phyloP scores from a whole-genome alignment of 2,888 invertebrate genomes.

The Thera obeliscata region DNA sequence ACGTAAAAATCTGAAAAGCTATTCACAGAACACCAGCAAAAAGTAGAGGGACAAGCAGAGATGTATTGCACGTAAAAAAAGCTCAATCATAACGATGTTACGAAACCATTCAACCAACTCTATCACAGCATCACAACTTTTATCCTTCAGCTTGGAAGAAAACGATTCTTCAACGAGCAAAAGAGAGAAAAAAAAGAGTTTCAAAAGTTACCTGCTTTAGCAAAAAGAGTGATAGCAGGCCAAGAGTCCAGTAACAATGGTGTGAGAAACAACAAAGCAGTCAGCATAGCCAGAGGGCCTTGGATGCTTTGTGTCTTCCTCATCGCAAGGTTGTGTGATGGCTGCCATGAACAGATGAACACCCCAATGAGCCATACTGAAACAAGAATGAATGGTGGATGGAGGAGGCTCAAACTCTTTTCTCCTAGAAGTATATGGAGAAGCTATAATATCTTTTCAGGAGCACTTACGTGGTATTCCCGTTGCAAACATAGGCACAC shows the following conservation, averaged over 20 bases:
- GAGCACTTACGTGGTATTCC: conserved; percentile 68
- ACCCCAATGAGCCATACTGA: conserved; percentile 80
- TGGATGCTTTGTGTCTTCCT: conserved; percentile 64
- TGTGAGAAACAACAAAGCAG: conserved; percentile 81
- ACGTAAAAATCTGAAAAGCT: background rate
- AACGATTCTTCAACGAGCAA: too few relatives aligned
- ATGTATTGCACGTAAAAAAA: too few relatives aligned
- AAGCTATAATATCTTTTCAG: background rate
- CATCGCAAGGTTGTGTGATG: conserved; percentile 73
- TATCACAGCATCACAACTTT: too few relatives aligned
- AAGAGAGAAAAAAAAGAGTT: background rate
- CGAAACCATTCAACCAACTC: too few relatives aligned
- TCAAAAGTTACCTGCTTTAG: conserved; percentile 79
- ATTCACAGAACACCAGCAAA: background rate
- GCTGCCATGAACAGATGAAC: conserved; percentile 83
- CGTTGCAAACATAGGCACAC: conserved; percentile 67
- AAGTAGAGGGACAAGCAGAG: background rate
- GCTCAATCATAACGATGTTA: too few relatives aligned
- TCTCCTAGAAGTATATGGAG: too few relatives aligned
- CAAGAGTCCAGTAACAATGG: conserved; percentile 85
- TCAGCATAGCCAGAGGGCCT: conserved; percentile 73
- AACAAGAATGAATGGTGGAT: conserved; percentile 43
- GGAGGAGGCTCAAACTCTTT: background rate
- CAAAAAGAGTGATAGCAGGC: conserved; percentile 85
- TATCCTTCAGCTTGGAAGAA: too few relatives aligned